phyloP scores from a whole-genome alignment of 2,797 vertebrate genomes.

The Nothura maculosa region DNA sequence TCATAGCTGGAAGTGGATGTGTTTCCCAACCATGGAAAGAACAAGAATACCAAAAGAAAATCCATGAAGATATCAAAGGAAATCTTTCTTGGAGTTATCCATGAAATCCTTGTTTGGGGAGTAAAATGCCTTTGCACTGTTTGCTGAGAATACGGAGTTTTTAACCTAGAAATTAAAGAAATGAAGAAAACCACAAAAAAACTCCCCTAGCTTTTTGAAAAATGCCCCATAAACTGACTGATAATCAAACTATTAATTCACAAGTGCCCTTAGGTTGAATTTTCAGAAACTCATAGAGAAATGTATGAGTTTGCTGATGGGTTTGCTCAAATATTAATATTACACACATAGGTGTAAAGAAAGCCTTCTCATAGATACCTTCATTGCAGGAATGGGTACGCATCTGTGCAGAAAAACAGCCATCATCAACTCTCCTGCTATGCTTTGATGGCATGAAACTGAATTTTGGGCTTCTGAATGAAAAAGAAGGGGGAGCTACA shows the following conservation, averaged over 20 bases:
- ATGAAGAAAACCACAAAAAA: constrained; percentile 48
- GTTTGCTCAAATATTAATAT: constrained; percentile 11
- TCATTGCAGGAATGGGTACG: not conserved
- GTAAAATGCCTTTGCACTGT: constrained; percentile 9
- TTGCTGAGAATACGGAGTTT: not conserved
- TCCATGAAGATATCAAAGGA: not conserved
- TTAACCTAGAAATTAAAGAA: constrained; percentile 31
- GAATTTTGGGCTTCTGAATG: not conserved
- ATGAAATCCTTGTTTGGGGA: not conserved
- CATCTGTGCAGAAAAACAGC: not conserved
- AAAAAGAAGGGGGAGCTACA: not conserved
- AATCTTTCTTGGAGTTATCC: not conserved
- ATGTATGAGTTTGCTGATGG: not conserved
- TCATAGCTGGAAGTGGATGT: not conserved
- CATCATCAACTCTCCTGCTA: not conserved
- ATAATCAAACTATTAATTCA: not conserved
- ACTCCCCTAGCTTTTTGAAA: constrained; percentile 5
- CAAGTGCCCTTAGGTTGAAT: not conserved
- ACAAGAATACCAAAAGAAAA: not conserved
- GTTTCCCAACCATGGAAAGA: not conserved
- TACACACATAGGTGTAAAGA: not conserved
- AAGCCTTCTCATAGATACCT: not conserved
- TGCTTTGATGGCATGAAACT: not conserved
- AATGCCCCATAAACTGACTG: not conserved
- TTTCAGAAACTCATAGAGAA: constrained; percentile 18